Evolutionary conservation across 2,888 invertebrate genomes (phyloP).

Genomic region (Epirrita christyi): DNA sequence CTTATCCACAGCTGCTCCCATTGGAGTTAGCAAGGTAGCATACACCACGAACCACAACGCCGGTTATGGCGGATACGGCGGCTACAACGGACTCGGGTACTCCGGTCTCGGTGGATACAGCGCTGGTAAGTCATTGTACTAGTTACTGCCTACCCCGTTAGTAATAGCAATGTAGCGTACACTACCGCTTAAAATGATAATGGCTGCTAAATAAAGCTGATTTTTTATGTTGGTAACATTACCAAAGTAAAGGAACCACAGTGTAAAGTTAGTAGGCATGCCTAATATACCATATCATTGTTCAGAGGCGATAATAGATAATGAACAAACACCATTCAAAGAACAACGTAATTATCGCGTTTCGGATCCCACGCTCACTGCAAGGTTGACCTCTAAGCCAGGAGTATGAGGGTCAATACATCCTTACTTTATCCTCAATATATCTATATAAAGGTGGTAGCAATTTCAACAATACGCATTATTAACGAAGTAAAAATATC

Average conservation of each 20-base stretch:
- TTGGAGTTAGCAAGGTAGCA: conserved; percentile 65
- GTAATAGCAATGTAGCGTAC: neutral
- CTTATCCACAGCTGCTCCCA: conserved; percentile 48
- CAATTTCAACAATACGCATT: neutral
- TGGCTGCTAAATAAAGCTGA: too few relatives aligned
- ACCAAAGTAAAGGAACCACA: neutral
- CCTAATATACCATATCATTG: neutral
- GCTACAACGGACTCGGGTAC: conserved; percentile 51
- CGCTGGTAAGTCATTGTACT: conserved; percentile 39
- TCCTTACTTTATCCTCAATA: conserved; percentile 9
- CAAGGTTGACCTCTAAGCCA: conserved; percentile 7
- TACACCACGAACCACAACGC: conserved; percentile 52
- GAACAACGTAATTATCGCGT: conserved; percentile 9
- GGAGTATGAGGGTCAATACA: conserved; percentile 9
- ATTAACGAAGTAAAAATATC: neutral
- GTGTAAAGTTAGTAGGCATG: neutral
- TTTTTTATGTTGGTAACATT: too few relatives aligned
- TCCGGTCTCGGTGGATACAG: conserved; percentile 50
- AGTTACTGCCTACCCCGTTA: too few relatives aligned
- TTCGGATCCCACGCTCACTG: conserved; percentile 1
- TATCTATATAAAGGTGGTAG: neutral
- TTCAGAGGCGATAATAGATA: conserved; percentile 7
- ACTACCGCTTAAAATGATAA: too few relatives aligned
- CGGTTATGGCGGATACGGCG: conserved; percentile 33
- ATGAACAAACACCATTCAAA: conserved; percentile 8